These are phyloP conservation scores for Rhodophaea formosa DNA, from an alignment of 2,888 invertebrate species.

Conservation along the genomic window DNA sequence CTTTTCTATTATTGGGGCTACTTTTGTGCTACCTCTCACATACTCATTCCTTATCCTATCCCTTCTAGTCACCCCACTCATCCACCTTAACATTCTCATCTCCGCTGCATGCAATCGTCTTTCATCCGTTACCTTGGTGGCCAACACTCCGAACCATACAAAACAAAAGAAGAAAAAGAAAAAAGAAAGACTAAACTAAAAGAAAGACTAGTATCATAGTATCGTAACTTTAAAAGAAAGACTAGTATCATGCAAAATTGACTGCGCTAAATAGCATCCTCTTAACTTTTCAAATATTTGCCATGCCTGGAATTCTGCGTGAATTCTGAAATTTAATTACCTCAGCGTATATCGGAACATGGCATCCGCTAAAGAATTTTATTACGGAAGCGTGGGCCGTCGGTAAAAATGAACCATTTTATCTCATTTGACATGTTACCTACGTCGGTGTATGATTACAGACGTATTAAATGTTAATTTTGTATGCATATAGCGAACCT, in stretches of 20 bases:
- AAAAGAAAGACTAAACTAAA: too few species aligned
- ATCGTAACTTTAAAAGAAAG: too few species aligned
- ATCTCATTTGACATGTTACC: slow-evolving; percentile 19
- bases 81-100: too few species aligned
- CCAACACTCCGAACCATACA: too few species aligned
- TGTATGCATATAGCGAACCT: not conserved
- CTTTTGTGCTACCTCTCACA: too few species aligned
- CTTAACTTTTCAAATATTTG: slow-evolving; percentile 2
- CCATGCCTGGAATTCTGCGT: slow-evolving; percentile 3
- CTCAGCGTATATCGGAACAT: slow-evolving; percentile 15
- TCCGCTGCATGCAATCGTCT: too few species aligned
- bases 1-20: too few species aligned
- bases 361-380: slow-evolving; percentile 18
- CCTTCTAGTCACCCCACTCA: too few species aligned
- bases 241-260: not conserved
- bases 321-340: slow-evolving; percentile 19
- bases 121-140: too few species aligned
- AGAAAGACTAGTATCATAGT: too few species aligned
- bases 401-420: slow-evolving; percentile 13
- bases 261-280: not conserved
- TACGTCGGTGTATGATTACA: slow-evolving; percentile 17
- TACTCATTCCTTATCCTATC: too few species aligned
- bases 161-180: too few species aligned
- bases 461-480: slow-evolving; percentile 21
- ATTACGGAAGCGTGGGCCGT: slow-evolving; percentile 9